Base-by-base conservation (phyloP, 2,888 invertebrate species). In the Bhutanitis thaidina region DNA sequence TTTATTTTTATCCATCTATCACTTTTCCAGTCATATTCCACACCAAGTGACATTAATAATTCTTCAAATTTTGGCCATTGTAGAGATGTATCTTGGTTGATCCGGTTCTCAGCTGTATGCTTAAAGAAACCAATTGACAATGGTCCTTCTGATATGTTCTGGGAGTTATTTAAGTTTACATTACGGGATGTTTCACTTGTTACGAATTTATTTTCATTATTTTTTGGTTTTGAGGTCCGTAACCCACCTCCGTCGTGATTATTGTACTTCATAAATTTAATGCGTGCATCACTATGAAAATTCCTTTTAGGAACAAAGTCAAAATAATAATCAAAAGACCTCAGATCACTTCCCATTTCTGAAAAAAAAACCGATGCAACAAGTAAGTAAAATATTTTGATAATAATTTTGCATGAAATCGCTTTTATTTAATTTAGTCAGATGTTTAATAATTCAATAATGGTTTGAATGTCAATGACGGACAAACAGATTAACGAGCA, bases 1-100 rank as follows among this genome's bases (percentile, higher is more conserved):
- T 79, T 85, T 0, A 86, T 74, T 79, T 89, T 89, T 49, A 88
- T 79, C 89, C 89, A 89, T 55, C 85, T 68, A 47, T 89, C 88
- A 55, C 85, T 89, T 66, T 87, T 89, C 88, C 88, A 88, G 54
- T 89, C 88, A 51, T 89, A 89, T 62, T 69, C 77, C 54, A 75
- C 81, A 3, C 88, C 88, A 58, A 87, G 80, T 39, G 72, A 76
- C 61, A 77, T 58, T 51, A 89, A 62, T 20, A 89, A 77, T 16
- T 88, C 86, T 60, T 88, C 76, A 57, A 89, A 89, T 64, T 77
- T 87, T 13, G 88, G 88, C 89, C 89, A 89, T 35, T 49, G 43
- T 5, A 25, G 40, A 29, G 25, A 15, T 25, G 45, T 44, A 36
- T 45, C 51, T 48, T 52, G 37, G 41, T 56, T 49, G 15, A 34